Evolutionary conservation across 2,113 vertebrate genomes (phyloP), one percentile per base, ranked within the genome.

Genomic region (Zootoca vivipara): DNA sequence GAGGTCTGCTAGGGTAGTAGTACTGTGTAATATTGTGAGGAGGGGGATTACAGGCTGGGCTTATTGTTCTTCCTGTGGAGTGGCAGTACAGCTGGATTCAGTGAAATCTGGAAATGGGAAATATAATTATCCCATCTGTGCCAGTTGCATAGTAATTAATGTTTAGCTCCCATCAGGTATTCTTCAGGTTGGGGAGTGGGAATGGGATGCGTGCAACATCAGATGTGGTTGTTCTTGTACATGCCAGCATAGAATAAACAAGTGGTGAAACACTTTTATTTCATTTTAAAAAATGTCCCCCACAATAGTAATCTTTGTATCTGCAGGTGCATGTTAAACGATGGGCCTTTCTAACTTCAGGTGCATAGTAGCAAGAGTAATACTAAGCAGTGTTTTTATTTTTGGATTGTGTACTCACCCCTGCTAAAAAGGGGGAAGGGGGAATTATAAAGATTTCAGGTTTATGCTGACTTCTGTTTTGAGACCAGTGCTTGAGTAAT

Each of bases 121-220:
- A 86, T 91, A 42, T 90, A 93, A 95, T 93, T 92, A 89, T 95
- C 87, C 91, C 85, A 79, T 95, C 87, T 86, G 13, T 92, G 93
- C 93, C 90, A 90, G 82, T 94, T 92, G 92, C 87, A 90, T 95
- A 81, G 86, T 95, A 94, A 94, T 96, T 95, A 93, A 95, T 92
- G 93, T 93, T 87, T 93, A 93, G 86, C 92, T 95, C 85, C 87
- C 86, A 91, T 93, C 93, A 90, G 89, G 91, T 92, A 93, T 91
- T 86, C 92, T 62, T 77, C 56, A 90, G 91, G 90, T 87, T 77
- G 91, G 92, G 92, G 46, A 9, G 46, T 9, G 46, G 46, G 46
- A 52, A 52, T 52, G 78, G 69, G 85, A 86, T 82, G 83, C 89
- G 89, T 93, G 72, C 83, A 88, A 89, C 85, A 90, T 92, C 78